Evolutionary conservation across 2,888 invertebrate genomes (phyloP), one percentile per base, ranked within the genome.

Genomic region (Plebejus anna): DNA sequence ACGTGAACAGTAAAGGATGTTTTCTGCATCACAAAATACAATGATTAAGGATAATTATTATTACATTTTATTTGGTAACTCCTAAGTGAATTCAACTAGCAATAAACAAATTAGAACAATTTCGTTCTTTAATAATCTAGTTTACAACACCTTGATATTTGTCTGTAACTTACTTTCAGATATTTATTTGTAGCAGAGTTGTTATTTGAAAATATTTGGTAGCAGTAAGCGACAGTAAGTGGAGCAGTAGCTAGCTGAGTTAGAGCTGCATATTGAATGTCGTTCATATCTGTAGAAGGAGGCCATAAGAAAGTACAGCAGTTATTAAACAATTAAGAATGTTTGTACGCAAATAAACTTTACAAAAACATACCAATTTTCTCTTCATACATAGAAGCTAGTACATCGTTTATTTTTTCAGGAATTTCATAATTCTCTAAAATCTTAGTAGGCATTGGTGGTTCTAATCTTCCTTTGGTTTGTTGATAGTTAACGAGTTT

Each of bases 161-260:
- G 2, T 9, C 11, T 61, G 28, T 22, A 70, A 75, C 73, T 73
- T 80, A 92, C 92, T 89, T 89, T 91, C 51, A 78, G 79, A 0
- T 85, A 76, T 0, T 89, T 89, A 76, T 90, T 91, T 1, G 84
- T 78, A 47, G 76, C 75, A 7, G 78, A 76, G 66, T 82, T 82
- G 59, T 83, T 84, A 77, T 82, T 82, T 4, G 82, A 86, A 79
- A 83, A 89, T 0, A 87, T 78, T 79, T 95, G 95, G 71, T 95
- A 86, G 51, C 94, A 92, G 83, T 94, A 95, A 22, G 95, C 94
- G 0, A 95, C 93, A 0, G 96, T 96, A 4, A 96, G 86, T 0
- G 96, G 96, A 0, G 95, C 95, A 0, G 96, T 96, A 0, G 96
- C 95, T 0, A 96, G 86, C 82, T 96, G 96, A 0, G 96, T 96